Evolutionary conservation across 2,113 vertebrate genomes (phyloP), one percentile per base, ranked within the genome.

Genomic region (Alligator mississippiensis): DNA sequence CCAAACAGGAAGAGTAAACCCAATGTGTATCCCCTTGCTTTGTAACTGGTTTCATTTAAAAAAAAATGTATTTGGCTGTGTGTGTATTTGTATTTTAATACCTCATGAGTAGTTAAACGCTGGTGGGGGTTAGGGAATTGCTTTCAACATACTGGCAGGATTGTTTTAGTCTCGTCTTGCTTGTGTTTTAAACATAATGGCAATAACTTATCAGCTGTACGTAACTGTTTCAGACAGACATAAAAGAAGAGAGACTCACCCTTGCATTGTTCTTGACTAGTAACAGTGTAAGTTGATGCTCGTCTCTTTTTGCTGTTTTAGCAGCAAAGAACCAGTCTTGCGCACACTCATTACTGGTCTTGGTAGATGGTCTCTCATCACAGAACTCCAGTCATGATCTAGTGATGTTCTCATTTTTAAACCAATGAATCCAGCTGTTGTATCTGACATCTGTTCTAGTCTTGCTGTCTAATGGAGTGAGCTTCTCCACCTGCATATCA

Each of bases 121-220:
- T 96, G 89, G 92, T 94, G 95, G 90, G 86, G 38, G 47, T 90
- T 60, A 60, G 91, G 94, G 88, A 90, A 85, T 91, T 94, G 96
- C 97, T 96, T 96, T 95, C 94, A 95, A 83, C 64, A 5, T 85
- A 64, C 82, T 91, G n/a, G 96, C 94, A 93, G 94, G 89, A 89
- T 96, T 89, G 90, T 95, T 94, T 95, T 94, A 94, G 90, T 96
- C 85, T 96, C 86, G 96, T 97, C 97, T 97, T 94, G 97, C 98
- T 97, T 96, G 94, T 97, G 95, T 97, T 92, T 87, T 95, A 95
- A 96, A 96, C 94, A 97, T 97, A 83, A 98, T 96, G 98, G 98
- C 98, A 98, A 98, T 98, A 98, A 98, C 79, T 98, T 97, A 95
- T 97, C 89, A 92, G 96, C 95, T 97, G 96, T 97, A 95, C 85